These are phyloP conservation scores for Drosophila kanekoi DNA, from an alignment of 2,888 invertebrate genomes.

Conservation along the genomic window DNA sequence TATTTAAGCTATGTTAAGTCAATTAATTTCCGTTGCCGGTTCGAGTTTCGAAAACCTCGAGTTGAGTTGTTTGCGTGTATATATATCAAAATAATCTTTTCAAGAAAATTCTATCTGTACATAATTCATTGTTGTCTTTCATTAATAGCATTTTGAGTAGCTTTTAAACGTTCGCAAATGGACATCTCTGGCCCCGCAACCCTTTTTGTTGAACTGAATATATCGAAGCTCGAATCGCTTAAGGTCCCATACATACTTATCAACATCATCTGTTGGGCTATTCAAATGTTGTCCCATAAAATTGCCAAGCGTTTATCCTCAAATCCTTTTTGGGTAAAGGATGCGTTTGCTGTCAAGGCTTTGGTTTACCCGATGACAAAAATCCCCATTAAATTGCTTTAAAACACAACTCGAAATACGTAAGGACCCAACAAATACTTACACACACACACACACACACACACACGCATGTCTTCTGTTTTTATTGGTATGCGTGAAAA, in stretches of 20 bases:
- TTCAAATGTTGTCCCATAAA: conserved; percentile 34
- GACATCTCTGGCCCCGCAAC: background rate
- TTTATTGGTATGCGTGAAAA: conserved; percentile 55
- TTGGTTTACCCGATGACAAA: conserved; percentile 22
- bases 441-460: background rate
- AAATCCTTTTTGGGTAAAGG: conserved; percentile 35
- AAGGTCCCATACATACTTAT: conserved; percentile 8
- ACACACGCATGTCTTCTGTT: conserved; percentile 31
- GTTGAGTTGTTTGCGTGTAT: conserved; percentile 26
- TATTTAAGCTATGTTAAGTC: conserved; percentile 13
- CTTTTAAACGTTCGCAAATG: conserved; percentile 37
- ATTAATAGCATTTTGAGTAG: conserved; percentile 57
- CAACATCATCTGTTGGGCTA: conserved; percentile 31
- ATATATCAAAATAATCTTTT: background rate
- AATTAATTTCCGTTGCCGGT: conserved; percentile 41
- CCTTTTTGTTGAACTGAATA: conserved; percentile 7
- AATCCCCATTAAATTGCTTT: conserved; percentile 63
- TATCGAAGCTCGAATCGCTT: conserved; percentile 8
- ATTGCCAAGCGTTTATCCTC: conserved; percentile 27
- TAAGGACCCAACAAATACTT: conserved; percentile 16
- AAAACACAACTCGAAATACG: conserved; percentile 48
- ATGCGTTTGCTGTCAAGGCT: conserved; percentile 4
- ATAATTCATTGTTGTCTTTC: conserved; percentile 36
- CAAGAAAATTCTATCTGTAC: background rate
- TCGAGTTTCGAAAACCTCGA: background rate